These are phyloP conservation scores for Condylostylus longicornis DNA, from an alignment of 1,140 invertebrate genomes.

Conservation along the genomic window DNA sequence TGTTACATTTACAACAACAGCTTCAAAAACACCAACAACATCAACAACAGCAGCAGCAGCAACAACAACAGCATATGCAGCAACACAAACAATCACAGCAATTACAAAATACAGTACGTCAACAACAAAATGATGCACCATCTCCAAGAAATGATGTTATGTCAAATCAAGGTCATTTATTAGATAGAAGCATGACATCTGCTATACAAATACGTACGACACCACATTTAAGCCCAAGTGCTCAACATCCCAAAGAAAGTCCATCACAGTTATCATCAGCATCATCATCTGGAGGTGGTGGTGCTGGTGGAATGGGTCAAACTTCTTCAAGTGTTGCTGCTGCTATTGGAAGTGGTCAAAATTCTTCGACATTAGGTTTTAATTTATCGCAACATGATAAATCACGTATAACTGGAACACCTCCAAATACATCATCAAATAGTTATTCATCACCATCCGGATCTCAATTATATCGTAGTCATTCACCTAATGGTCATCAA, in stretches of 20 bases:
- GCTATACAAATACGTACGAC: background rate
- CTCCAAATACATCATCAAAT: background rate
- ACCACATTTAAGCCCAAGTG: background rate
- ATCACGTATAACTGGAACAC: conserved; percentile 13
- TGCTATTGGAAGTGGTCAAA: too few species aligned
- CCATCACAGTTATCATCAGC: background rate
- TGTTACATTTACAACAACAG: conserved; percentile 10
- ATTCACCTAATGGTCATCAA: conserved; percentile 13
- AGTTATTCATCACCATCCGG: conserved; percentile 13
- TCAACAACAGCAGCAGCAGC: conserved; percentile 11
- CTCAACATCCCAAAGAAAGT: too few species aligned
- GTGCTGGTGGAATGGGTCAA: too few species aligned
- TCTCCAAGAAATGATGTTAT: too few species aligned
- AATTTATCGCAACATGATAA: too few species aligned
- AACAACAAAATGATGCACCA: too few species aligned
- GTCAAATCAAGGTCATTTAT: background rate
- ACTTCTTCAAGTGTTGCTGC: too few species aligned
- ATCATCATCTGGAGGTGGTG: too few species aligned
- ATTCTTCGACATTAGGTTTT: too few species aligned
- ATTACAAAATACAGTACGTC: too few species aligned
- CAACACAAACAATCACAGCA: conserved; percentile 2
- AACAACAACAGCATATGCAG: conserved; percentile 7
- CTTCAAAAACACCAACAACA: conserved; percentile 26
- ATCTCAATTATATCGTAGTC: conserved; percentile 20
- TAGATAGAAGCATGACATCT: background rate